phyloP scores from a whole-genome alignment of 2,797 vertebrate species.

The Knipowitschia caucasica region DNA sequence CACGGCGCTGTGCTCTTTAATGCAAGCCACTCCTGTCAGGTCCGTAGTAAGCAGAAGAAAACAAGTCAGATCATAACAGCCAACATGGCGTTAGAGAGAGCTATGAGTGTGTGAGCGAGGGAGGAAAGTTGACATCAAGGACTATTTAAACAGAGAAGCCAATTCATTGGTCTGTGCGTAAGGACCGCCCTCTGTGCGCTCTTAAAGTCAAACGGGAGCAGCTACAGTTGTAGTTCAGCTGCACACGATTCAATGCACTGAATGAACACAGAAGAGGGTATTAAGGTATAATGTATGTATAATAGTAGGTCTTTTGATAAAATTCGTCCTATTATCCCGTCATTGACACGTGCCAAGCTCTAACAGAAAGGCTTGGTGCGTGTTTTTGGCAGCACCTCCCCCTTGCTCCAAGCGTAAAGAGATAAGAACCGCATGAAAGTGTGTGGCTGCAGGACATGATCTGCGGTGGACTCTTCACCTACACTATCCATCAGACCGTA shows the following conservation, averaged over 20 bases:
- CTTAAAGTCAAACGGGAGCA: slow-evolving; percentile 58
- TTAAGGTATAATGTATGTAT: slow-evolving; percentile 12
- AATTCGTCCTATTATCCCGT: neutral
- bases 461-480: too few relatives aligned
- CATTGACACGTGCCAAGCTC: neutral
- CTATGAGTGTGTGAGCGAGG: slow-evolving; percentile 77
- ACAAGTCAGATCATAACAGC: slow-evolving; percentile 79
- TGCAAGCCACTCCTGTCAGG: slow-evolving; percentile 69
- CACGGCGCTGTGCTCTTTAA: slow-evolving; percentile 26
- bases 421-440: too few relatives aligned
- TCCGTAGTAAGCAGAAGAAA: slow-evolving; percentile 71
- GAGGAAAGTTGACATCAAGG: slow-evolving; percentile 82
- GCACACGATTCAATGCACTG: slow-evolving; percentile 26
- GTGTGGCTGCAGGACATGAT: too few relatives aligned
- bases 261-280: too few relatives aligned
- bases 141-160: slow-evolving; percentile 88
- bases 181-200: slow-evolving; percentile 75
- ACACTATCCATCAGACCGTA: too few relatives aligned
- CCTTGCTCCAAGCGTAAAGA: neutral
- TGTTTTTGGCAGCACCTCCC: neutral
- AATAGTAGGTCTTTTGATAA: neutral
- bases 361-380: too few relatives aligned
- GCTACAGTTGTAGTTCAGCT: slow-evolving; percentile 28
- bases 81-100: slow-evolving; percentile 93
- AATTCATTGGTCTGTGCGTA: slow-evolving; percentile 77